These are phyloP conservation scores for Hyposmocoma kahamanoa DNA, from an alignment of 1,140 invertebrate genomes.

Conservation along the genomic window DNA sequence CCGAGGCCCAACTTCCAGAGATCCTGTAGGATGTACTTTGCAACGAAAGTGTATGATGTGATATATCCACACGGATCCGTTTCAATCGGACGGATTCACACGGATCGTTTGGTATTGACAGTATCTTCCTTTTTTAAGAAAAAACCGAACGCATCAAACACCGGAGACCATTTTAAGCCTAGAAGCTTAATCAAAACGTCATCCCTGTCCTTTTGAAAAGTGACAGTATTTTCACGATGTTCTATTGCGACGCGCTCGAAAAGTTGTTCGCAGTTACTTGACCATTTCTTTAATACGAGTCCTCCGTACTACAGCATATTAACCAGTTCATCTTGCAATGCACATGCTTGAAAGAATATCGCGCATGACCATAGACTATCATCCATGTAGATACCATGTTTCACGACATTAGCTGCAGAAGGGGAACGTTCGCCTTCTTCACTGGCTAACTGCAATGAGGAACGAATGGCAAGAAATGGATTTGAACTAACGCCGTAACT, in stretches of 20 bases:
- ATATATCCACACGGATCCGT: neutral
- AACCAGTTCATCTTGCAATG: neutral
- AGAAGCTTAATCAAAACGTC: conserved; percentile 1
- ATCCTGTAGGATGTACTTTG: neutral
- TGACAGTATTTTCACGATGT: neutral
- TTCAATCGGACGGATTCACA: neutral
- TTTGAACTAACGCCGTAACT: neutral
- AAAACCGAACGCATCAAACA: neutral
- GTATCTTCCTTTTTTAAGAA: neutral
- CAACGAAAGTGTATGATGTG: neutral
- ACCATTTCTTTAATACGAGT: neutral
- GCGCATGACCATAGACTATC: neutral
- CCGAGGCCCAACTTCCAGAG: neutral
- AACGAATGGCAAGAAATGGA: neutral
- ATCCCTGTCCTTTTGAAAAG: neutral
- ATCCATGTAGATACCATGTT: neutral
- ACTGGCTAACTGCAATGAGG: neutral
- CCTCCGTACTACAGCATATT: neutral
- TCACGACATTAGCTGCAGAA: neutral
- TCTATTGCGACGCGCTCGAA: too few relatives aligned
- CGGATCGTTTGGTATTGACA: neutral
- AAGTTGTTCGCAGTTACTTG: neutral
- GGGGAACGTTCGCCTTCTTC: neutral
- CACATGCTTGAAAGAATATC: neutral
- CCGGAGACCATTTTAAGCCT: conserved; percentile 1